A percentile compares a stretch with the other conserved stretches of the same genome.
These are phyloP conservation scores for Neoascia interrupta DNA, from an alignment of 2,888 invertebrate genomes.

Conservation along the genomic window DNA sequence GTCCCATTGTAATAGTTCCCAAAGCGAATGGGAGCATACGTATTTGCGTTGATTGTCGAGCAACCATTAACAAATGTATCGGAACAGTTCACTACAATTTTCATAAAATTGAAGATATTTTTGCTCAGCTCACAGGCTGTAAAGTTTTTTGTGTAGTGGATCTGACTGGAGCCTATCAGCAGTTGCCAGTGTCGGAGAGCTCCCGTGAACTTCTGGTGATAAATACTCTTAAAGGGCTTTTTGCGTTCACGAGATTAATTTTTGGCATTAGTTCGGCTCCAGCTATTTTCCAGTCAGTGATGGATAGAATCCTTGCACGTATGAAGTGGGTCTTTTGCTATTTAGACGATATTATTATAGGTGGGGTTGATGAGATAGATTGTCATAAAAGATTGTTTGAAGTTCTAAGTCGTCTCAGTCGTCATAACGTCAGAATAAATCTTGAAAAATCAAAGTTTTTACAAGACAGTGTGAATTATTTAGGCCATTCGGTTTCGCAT, in stretches of 20 bases:
- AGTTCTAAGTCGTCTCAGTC: not conserved
- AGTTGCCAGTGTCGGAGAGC: conserved; percentile 4
- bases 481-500: not conserved
- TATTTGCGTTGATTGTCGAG: conserved; percentile 73
- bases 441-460: not conserved
- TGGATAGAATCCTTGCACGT: conserved; percentile 23
- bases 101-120: conserved; percentile 73
- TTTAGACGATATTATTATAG: conserved; percentile 44
- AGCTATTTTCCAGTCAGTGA: too few relatives aligned
- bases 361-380: conserved; percentile 6
- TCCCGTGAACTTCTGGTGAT: conserved; percentile 3
- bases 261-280: conserved; percentile 39
- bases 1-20: conserved; percentile 72
- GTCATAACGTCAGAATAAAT: not conserved
- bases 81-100: conserved; percentile 72
- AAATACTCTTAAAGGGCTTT: not conserved
- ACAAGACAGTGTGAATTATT: conserved; percentile 4
- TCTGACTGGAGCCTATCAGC: conserved; percentile 41
- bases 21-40: conserved; percentile 68
- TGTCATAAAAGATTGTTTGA: not conserved
- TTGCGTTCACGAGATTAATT: conserved; percentile 36
- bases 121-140: conserved; percentile 69
- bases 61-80: conserved; percentile 18
- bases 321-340: conserved; percentile 25
- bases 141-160: conserved; percentile 60